phyloP scores from a whole-genome alignment of 2,888 invertebrate genomes.

The Thalpophila matura region DNA sequence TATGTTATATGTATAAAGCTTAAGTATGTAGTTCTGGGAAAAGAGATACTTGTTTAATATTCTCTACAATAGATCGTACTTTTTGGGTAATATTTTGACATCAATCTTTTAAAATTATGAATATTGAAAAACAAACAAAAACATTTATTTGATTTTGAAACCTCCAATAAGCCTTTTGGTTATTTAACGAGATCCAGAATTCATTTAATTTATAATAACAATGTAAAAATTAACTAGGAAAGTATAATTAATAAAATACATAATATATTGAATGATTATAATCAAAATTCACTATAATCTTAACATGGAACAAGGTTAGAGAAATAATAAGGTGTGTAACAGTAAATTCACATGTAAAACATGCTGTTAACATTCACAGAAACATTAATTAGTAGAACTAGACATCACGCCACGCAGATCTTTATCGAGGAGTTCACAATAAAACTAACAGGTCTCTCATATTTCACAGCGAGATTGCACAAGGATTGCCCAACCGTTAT shows the following conservation, averaged over 20 bases:
- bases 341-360: constrained; percentile 43
- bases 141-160: no score
- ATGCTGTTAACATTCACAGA: constrained; percentile 55
- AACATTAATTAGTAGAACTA: constrained; percentile 77
- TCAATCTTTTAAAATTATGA: no score
- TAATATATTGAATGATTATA: background rate
- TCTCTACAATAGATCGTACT: background rate
- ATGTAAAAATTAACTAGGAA: no score
- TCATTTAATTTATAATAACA: no score
- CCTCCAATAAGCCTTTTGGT: no score
- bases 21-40: constrained; percentile 9
- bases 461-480: constrained; percentile 68
- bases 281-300: background rate
- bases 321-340: constrained; percentile 42
- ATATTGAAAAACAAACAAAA: no score
- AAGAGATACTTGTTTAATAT: constrained; percentile 6
- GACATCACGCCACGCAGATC: constrained; percentile 73
- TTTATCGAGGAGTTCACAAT: constrained; percentile 73
- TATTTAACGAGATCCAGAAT: no score
- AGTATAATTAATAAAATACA: no score
- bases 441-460: constrained; percentile 73
- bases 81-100: background rate
- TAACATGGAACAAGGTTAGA: constrained; percentile 1
- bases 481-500: constrained; percentile 67
- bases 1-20: constrained; percentile 31